phyloP scores from a whole-genome alignment of 2,797 vertebrate species.

The Sebastes trivittatus region DNA sequence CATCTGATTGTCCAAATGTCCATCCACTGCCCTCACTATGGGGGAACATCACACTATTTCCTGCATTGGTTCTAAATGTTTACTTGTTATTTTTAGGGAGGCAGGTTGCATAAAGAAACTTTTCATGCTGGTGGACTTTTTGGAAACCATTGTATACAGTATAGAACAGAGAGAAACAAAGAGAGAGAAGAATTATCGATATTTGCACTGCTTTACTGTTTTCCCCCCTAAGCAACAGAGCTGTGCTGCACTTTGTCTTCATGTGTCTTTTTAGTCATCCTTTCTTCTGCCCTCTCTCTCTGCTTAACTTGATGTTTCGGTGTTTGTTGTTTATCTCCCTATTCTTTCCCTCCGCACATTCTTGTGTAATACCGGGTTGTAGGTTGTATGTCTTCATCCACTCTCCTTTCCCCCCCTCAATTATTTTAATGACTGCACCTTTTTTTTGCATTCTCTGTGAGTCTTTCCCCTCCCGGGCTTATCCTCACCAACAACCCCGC shows the following conservation, averaged over 20 bases:
- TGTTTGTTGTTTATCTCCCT: constrained; percentile 18
- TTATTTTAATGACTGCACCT: constrained; percentile 26
- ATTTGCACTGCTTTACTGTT: constrained; percentile 10
- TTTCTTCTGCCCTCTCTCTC: background rate
- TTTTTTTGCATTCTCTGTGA: constrained; percentile 8
- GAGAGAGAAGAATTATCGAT: constrained; percentile 13
- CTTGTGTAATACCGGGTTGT: background rate
- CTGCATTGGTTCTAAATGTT: background rate
- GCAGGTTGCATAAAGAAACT: background rate
- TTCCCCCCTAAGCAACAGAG: constrained; percentile 16
- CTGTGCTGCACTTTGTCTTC: constrained; percentile 30
- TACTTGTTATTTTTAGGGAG: background rate
- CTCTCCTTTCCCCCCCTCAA: background rate
- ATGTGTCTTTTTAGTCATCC: constrained; percentile 8
- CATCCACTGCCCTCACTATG: background rate
- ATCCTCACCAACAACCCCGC: background rate
- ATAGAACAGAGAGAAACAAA: background rate
- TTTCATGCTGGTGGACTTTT: background rate
- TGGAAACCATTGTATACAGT: background rate
- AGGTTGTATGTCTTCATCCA: constrained; percentile 5
- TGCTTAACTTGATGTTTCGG: constrained; percentile 5
- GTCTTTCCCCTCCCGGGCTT: background rate
- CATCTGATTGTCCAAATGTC: rapidly evolving
- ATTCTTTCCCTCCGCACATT: background rate
- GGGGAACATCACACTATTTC: background rate